phyloP scores from a whole-genome alignment of 1,140 invertebrate species.

The Zaprionus africanus region DNA sequence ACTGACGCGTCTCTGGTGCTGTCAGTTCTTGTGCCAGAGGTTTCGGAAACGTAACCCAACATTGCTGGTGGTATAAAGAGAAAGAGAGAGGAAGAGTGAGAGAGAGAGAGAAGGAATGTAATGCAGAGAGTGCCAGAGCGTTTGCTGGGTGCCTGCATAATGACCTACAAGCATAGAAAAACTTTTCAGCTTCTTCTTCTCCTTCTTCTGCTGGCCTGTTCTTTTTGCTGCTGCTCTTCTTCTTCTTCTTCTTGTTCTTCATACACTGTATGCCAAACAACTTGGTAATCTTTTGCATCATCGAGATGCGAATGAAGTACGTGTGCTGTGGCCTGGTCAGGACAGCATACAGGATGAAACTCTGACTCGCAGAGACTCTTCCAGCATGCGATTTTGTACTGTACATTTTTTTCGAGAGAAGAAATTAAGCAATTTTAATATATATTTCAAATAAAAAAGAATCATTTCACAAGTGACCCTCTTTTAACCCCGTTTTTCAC shows the following conservation, averaged over 20 bases:
- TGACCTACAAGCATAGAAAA: slow-evolving; percentile 70
- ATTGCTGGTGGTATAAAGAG: slow-evolving; percentile 12
- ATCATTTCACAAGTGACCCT: background rate
- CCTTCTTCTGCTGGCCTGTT: slow-evolving; percentile 6
- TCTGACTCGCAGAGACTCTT: background rate
- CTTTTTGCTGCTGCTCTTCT: background rate
- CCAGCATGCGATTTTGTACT: background rate
- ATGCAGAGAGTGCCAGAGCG: slow-evolving; percentile 2
- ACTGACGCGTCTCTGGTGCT: slow-evolving; percentile 49
- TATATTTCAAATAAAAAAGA: background rate
- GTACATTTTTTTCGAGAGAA: background rate
- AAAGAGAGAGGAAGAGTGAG: background rate
- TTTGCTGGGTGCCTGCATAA: slow-evolving; percentile 60
- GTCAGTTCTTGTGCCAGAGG: slow-evolving; percentile 42
- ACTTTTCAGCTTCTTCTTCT: slow-evolving; percentile 26
- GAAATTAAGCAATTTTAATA: background rate
- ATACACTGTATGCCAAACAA: slow-evolving; percentile 65
- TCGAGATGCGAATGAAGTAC: slow-evolving; percentile 74
- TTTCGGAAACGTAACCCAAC: slow-evolving; percentile 38
- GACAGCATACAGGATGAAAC: slow-evolving; percentile 1
- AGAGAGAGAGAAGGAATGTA: background rate
- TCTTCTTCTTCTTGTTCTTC: background rate
- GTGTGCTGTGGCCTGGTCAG: slow-evolving; percentile 52
- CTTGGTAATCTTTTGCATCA: slow-evolving; percentile 80
- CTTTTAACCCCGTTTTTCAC: background rate